These are phyloP conservation scores for Cotesia vestalis DNA, from an alignment of 1,140 invertebrate genomes.

Conservation along the genomic window DNA sequence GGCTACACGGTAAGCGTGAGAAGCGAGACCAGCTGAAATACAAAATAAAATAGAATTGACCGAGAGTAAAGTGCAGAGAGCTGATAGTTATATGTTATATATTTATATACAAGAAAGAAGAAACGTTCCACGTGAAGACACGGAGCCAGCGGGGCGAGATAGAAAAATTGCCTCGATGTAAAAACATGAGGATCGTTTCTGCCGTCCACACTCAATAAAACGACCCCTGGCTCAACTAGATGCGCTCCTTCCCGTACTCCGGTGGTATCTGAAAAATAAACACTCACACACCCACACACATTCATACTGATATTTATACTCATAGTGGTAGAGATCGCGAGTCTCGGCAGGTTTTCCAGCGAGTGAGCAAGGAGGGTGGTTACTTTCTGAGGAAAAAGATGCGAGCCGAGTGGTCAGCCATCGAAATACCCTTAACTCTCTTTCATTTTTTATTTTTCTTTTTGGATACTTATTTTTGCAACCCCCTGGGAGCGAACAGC, in stretches of 20 bases:
- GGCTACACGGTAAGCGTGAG: constrained; percentile 15
- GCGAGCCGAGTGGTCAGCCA: constrained; percentile 62
- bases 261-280: constrained; percentile 38
- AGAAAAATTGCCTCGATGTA: constrained; percentile 67
- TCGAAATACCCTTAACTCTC: constrained; percentile 53
- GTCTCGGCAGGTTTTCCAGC: not conserved
- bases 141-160: constrained; percentile 59
- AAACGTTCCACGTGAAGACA: constrained; percentile 20
- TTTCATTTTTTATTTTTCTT: constrained; percentile 38
- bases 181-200: constrained; percentile 65
- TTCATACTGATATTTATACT: constrained; percentile 23
- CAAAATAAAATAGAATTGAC: constrained; percentile 13
- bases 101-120: not conserved
- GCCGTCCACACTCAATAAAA: constrained; percentile 62
- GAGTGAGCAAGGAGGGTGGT: constrained; percentile 23
- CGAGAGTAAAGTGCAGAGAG: no score
- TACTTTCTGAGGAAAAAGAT: constrained; percentile 37
- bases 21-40: constrained; percentile 33
- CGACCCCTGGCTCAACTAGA: constrained; percentile 46
- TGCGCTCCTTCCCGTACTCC: constrained; percentile 33
- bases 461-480: constrained; percentile 28
- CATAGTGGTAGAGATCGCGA: not conserved
- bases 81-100: not conserved
- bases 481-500: constrained; percentile 40
- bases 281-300: constrained; percentile 31